Evolutionary conservation across 2,888 invertebrate species (phyloP).

Genomic region (Laspeyria flexula): DNA sequence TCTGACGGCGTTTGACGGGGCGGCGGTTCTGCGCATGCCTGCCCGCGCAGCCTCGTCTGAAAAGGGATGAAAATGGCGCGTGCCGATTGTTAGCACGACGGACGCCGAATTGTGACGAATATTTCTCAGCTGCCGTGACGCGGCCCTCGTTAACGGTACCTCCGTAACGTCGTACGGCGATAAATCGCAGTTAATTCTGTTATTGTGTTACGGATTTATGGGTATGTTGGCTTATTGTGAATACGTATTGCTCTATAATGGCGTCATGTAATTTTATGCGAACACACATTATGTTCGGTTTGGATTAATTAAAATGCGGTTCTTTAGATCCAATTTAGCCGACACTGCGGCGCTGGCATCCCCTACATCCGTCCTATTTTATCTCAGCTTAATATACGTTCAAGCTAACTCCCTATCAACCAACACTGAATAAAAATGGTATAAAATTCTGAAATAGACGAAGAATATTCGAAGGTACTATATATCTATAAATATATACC

Average conservation of each 20-base stretch:
- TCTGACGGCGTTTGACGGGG: slow-evolving; percentile 72
- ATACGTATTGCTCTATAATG: slow-evolving; percentile 50
- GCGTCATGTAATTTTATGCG: slow-evolving; percentile 38
- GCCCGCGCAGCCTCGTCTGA: slow-evolving; percentile 72
- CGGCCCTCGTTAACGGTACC: slow-evolving; percentile 73
- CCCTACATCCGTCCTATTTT: neutral
- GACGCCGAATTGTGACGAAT: slow-evolving; percentile 66
- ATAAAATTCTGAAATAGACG: no score
- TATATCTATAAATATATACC: no score
- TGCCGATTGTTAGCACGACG: slow-evolving; percentile 57
- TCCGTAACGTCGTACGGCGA: slow-evolving; percentile 64
- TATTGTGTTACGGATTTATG: slow-evolving; percentile 73
- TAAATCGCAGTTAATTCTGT: slow-evolving; percentile 81
- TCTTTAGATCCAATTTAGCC: slow-evolving; percentile 3
- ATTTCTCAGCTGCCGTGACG: slow-evolving; percentile 64
- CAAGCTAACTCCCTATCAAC: neutral
- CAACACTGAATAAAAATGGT: no score
- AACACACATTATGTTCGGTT: slow-evolving; percentile 21
- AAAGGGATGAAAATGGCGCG: slow-evolving; percentile 65
- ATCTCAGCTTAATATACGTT: neutral
- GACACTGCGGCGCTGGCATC: neutral
- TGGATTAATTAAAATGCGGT: slow-evolving; percentile 23
- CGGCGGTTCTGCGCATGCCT: slow-evolving; percentile 72
- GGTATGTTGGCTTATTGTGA: slow-evolving; percentile 60
- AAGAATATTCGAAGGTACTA: no score